Evolutionary conservation across 2,113 vertebrate genomes (phyloP).

Genomic region (Dasyornis broadbenti): DNA sequence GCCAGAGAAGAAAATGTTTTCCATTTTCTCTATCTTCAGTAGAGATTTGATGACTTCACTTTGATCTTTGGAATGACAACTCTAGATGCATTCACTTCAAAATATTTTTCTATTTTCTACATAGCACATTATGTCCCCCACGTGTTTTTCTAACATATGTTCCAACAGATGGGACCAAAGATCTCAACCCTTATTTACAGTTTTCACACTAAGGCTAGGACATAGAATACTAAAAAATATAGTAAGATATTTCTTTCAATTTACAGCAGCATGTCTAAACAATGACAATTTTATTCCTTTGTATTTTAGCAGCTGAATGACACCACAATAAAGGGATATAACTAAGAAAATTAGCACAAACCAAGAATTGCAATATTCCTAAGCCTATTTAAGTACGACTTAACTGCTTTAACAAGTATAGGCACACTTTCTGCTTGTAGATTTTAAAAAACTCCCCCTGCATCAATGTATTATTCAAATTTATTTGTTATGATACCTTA

Average conservation of each 20-base stretch:
- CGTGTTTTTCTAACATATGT: accelerated
- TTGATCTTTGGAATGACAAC: background rate
- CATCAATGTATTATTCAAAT: background rate
- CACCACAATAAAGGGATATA: background rate
- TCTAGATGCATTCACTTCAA: background rate
- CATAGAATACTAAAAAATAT: background rate
- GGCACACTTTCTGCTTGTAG: background rate
- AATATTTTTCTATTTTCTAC: background rate
- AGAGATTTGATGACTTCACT: background rate
- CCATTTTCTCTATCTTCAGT: no score
- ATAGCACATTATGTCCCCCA: background rate
- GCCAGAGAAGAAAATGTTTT: background rate
- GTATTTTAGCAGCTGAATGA: background rate
- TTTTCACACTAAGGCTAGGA: background rate
- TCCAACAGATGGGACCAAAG: background rate
- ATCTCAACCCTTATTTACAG: background rate
- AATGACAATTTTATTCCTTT: background rate
- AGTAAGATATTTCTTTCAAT: background rate
- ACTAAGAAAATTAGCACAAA: background rate
- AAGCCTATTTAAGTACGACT: background rate
- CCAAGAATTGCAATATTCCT: background rate
- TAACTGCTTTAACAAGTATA: background rate
- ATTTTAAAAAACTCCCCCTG: background rate
- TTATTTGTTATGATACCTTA: background rate
- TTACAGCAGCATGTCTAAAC: background rate